Evolutionary conservation across 2,797 vertebrate species (phyloP).

Genomic region (Channa striata): DNA sequence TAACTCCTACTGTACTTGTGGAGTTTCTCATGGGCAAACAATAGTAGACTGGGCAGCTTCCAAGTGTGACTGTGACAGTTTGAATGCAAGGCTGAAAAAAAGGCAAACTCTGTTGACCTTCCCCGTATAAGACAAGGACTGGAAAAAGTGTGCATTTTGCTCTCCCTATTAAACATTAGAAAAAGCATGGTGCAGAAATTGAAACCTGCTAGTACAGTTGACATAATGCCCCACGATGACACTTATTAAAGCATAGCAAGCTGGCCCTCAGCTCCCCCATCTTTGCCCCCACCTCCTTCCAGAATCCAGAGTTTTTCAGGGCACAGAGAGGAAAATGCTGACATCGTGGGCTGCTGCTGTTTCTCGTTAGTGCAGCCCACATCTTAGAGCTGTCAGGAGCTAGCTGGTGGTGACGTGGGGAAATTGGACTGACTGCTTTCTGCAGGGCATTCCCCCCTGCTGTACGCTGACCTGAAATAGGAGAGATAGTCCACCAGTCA

Average conservation of each 20-base stretch:
- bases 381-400: conserved; percentile 89
- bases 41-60: conserved; percentile 11
- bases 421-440: conserved; percentile 84
- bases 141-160: conserved; percentile 5
- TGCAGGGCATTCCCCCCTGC: conserved; percentile 51
- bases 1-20: conserved; percentile 5
- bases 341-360: conserved; percentile 82
- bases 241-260: conserved; percentile 90
- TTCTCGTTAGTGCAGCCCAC: conserved; percentile 89
- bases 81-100: conserved; percentile 22
- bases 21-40: conserved; percentile 28
- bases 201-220: conserved; percentile 73
- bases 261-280: conserved; percentile 69
- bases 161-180: conserved; percentile 36
- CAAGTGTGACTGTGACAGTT: conserved; percentile 20
- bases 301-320: conserved; percentile 70
- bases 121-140: conserved; percentile 5
- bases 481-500: conserved; percentile 57
- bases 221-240: conserved; percentile 84
- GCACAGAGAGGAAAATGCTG: conserved; percentile 87
- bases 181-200: conserved; percentile 41
- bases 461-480: conserved; percentile 62
- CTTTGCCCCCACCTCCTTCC: conserved; percentile 41
- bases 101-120: conserved; percentile 14
- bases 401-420: conserved; percentile 88